Evolutionary conservation across 2,888 invertebrate genomes (phyloP).

Genomic region (Mythimna pallens): DNA sequence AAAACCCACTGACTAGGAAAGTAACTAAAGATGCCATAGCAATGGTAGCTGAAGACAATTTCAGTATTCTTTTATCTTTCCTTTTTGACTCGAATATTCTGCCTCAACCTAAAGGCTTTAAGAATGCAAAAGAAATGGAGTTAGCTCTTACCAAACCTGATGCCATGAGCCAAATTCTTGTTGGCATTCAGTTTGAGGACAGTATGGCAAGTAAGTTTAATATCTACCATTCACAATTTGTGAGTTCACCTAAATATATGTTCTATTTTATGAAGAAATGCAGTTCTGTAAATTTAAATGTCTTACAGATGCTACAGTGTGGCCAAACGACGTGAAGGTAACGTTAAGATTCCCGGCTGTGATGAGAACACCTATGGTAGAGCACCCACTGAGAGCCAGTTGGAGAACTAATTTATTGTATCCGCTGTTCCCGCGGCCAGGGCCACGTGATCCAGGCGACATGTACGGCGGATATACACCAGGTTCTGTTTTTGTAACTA

Average conservation of each 20-base stretch:
- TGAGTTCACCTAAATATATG: neutral
- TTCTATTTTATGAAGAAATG: neutral
- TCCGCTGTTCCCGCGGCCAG: slow-evolving; percentile 92
- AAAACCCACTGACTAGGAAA: slow-evolving; percentile 82
- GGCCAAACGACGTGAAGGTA: slow-evolving; percentile 90
- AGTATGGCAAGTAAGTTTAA: slow-evolving; percentile 84
- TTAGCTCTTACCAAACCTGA: slow-evolving; percentile 82
- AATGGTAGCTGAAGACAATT: slow-evolving; percentile 83
- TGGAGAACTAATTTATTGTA: slow-evolving; percentile 94
- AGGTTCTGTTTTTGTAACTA: slow-evolving; percentile 79
- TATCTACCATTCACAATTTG: neutral
- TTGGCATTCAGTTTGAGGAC: slow-evolving; percentile 87
- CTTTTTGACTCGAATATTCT: slow-evolving; percentile 81
- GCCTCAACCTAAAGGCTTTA: slow-evolving; percentile 84
- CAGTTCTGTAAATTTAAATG: slow-evolving; percentile 5
- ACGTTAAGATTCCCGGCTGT: slow-evolving; percentile 92
- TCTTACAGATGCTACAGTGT: slow-evolving; percentile 78
- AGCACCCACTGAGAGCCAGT: slow-evolving; percentile 84
- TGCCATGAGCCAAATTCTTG: slow-evolving; percentile 85
- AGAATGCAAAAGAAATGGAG: slow-evolving; percentile 81
- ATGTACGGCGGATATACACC: slow-evolving; percentile 89
- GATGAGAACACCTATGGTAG: slow-evolving; percentile 87
- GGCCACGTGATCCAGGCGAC: slow-evolving; percentile 91
- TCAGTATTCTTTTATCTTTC: slow-evolving; percentile 79
- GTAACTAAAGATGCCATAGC: slow-evolving; percentile 82